phyloP scores from a whole-genome alignment of 2,797 vertebrate genomes.

The Darevskia nairensis region DNA sequence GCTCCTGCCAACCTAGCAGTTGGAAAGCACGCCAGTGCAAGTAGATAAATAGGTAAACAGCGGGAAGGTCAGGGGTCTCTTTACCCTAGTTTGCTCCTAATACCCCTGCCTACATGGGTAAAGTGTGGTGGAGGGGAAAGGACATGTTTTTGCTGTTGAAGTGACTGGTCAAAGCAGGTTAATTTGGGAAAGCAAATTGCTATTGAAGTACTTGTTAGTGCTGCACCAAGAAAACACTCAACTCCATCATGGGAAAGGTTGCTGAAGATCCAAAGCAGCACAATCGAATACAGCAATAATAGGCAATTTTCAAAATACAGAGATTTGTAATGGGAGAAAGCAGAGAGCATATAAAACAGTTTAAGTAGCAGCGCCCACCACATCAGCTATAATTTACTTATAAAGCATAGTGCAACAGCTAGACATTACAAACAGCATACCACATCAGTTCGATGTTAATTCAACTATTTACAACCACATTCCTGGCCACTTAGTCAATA shows the following conservation, averaged over 20 bases:
- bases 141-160: conserved; percentile 21
- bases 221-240: conserved; percentile 22
- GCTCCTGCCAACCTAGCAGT: no score
- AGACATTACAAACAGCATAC: not conserved
- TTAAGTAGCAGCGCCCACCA: not conserved
- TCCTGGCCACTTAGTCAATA: not conserved
- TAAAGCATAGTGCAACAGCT: not conserved
- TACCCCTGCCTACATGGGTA: not conserved
- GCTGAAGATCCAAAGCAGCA: no score
- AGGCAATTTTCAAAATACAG: not conserved
- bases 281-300: not conserved
- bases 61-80: no score
- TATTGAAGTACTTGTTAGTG: conserved; percentile 23
- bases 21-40: no score
- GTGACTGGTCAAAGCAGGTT: conserved; percentile 41
- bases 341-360: not conserved
- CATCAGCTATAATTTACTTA: no score
- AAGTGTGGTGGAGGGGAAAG: conserved; percentile 16
- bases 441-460: not conserved
- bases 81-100: no score
- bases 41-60: no score
- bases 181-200: conserved; percentile 48
- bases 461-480: not conserved
- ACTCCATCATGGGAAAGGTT: not conserved
- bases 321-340: not conserved